Conservation (phyloP, 2,113 vertebrate genomes). For the Burhinus bistriatus region DNA sequence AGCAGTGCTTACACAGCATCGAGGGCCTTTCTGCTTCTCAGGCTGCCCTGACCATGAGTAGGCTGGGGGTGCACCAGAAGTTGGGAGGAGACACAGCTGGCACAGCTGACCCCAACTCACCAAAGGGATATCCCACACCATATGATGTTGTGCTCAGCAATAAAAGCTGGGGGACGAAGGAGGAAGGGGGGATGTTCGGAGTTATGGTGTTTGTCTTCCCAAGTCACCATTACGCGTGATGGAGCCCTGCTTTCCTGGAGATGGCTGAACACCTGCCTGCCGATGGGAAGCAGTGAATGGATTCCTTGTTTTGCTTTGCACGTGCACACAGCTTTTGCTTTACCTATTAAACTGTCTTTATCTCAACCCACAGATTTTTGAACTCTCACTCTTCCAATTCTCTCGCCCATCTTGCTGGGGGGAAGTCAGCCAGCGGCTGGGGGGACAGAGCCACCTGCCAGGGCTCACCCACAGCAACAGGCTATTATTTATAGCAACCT, state of each 20-base stretch:
- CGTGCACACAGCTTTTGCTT: not conserved
- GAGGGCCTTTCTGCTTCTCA: not conserved
- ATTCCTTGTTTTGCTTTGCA: not conserved
- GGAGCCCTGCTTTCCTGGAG: not conserved
- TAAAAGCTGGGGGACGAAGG: not conserved
- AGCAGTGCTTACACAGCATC: not conserved
- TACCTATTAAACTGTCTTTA: not conserved
- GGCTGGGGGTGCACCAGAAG: not conserved
- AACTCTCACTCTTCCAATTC: not conserved
- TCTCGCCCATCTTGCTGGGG: not conserved
- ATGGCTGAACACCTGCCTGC: not conserved
- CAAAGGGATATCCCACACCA: not conserved
- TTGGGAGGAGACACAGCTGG: not conserved
- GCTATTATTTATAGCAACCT: not conserved
- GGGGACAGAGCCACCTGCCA: not conserved
- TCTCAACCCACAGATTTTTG: not conserved
- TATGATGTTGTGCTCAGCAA: not conserved
- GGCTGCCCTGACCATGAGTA: not conserved
- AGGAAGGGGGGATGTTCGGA: fast-evolving
- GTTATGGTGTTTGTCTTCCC: not conserved
- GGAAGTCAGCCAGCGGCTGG: fast-evolving
- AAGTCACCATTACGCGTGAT: fast-evolving
- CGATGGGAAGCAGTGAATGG: not conserved
- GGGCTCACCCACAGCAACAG: not conserved
- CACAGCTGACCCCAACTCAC: not conserved